These are phyloP conservation scores for Burhinus oedicnemus DNA, from an alignment of 2,113 vertebrate genomes.

Conservation along the genomic window DNA sequence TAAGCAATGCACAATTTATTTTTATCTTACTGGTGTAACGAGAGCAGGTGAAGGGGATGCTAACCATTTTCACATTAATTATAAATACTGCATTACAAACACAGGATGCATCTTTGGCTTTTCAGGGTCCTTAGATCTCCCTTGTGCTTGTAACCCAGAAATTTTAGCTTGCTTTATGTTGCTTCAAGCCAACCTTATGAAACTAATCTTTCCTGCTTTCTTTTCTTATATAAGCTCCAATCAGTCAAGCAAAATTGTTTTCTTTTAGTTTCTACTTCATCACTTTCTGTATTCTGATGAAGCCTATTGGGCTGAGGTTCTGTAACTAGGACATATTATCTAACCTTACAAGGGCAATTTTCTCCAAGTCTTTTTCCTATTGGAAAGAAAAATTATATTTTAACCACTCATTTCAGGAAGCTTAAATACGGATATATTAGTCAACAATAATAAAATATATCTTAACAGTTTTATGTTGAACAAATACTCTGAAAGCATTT, in stretches of 20 bases:
- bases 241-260: slow-evolving; percentile 30
- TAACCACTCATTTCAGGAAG: not conserved
- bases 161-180: not conserved
- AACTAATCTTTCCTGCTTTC: slow-evolving; percentile 22
- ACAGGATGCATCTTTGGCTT: not conserved
- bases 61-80: slow-evolving; percentile 16
- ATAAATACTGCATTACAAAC: not conserved
- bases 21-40: not conserved
- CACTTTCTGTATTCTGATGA: not conserved
- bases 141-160: not conserved
- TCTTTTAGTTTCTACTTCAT: not conserved
- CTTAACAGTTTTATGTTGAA: not conserved
- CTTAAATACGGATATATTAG: not conserved
- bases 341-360: not conserved
- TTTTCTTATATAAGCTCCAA: not conserved
- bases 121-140: not conserved
- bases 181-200: not conserved
- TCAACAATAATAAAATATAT: not conserved
- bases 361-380: not conserved
- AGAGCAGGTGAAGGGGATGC: slow-evolving; percentile 28
- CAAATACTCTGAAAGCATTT: not conserved
- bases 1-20: slow-evolving; percentile 27
- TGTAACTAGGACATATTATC: not conserved
- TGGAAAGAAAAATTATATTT: not conserved
- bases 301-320: not conserved